Evolutionary conservation across 2,113 vertebrate genomes (phyloP), one percentile per base, ranked within the genome.

Genomic region (Melospiza georgiana): DNA sequence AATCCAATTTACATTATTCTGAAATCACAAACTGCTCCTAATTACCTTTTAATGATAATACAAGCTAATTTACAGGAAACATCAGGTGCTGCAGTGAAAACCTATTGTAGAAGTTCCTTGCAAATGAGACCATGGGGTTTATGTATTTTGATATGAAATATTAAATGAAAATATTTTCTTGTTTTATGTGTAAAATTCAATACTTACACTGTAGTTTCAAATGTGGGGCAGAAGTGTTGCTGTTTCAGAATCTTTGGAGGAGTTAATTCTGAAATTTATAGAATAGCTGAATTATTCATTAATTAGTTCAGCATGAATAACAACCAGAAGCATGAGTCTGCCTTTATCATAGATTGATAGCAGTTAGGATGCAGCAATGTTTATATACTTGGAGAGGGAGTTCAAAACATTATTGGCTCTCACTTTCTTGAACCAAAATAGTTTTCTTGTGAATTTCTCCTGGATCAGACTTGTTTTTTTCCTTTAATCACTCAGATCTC

Each of bases 1-100:
- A 84, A 89, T 94, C 74, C 72, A 84, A 94, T 90, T 91, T 96
- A 58, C 73, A 67, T 96, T 92, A 95, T 71, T 89, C 76, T 69
- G 44, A 88, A 88, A 91, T 95, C 83, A 85, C 54, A 87, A 88
- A 80, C 48, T 71, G 58, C 65, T 92, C 16, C 15, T 80, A 83
- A 90, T 95, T 93, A 89, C 81, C 80, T 92, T 83, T 78, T 83
- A 72, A 94, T 72, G 90, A 43, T 61, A 84, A 95, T 41, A 88
- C 63, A 96, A 95, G 5, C 35, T 88, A 62, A 89, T 91, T 96
- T 90, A 65, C 65, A 95, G 59, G 89, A 77, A 80, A 80, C n/a
- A 90, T 66, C 44, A 89, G 46, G 41, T 65, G 9, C 61, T 52
- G 11, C 55, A 57, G 41, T 68, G 65, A 52, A 89, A 83, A 87